A percentile compares a stretch with the other conserved stretches of the same genome.
Conservation (phyloP, 1,140 invertebrate genomes). For the Conus ventricosus region DNA sequence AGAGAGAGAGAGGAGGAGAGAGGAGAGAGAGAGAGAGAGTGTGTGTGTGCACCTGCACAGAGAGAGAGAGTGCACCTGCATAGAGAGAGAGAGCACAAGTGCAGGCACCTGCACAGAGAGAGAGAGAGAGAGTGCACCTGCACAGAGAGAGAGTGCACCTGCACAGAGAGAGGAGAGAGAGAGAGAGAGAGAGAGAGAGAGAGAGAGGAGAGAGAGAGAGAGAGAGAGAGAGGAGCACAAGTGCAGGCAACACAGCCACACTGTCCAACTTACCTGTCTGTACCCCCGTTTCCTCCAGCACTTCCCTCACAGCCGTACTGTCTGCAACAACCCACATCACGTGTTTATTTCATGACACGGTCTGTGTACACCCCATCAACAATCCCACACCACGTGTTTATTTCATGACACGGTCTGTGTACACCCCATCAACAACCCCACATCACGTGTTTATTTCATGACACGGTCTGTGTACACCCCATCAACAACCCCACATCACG, state of each 20-base stretch:
- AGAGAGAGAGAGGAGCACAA: neutral
- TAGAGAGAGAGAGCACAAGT: neutral
- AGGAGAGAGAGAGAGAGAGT: neutral
- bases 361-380: no score
- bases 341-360: no score
- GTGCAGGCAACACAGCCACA: neutral
- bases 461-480: no score
- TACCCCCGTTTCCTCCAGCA: slow-evolving; percentile 93
- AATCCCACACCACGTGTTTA: no score
- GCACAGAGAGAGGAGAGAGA: neutral
- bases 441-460: no score
- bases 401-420: no score
- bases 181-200: slow-evolving; percentile 23
- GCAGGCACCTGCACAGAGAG: no score
- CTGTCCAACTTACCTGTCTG: slow-evolving; percentile 73
- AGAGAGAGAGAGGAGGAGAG: neutral
- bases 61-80: neutral
- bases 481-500: no score
- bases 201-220: neutral
- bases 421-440: no score
- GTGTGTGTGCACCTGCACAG: neutral
- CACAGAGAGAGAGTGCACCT: slow-evolving; percentile 5
- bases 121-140: neutral
- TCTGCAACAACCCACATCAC: slow-evolving; percentile 47
- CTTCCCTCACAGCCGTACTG: slow-evolving; percentile 88